phyloP scores from a whole-genome alignment of 2,888 invertebrate genomes.

The Hemithea aestivaria region DNA sequence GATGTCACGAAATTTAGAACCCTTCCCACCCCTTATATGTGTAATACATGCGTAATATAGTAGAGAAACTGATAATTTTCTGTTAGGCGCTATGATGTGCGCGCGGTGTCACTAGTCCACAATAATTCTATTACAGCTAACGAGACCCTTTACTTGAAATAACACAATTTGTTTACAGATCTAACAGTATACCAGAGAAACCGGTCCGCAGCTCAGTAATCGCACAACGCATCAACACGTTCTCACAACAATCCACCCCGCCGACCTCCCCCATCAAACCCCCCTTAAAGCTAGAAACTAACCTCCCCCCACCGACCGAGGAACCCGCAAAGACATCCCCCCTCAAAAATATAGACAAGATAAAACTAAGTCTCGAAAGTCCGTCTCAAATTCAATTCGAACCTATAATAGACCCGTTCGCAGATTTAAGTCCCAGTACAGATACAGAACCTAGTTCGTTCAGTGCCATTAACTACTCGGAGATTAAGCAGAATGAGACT shows the following conservation, averaged over 20 bases:
- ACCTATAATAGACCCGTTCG: slow-evolving; percentile 63
- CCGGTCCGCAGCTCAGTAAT: slow-evolving; percentile 83
- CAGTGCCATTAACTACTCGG: slow-evolving; percentile 57
- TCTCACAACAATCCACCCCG: slow-evolving; percentile 51
- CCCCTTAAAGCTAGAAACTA: slow-evolving; percentile 38
- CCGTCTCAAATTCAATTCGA: slow-evolving; percentile 75
- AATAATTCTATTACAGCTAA: too few relatives aligned
- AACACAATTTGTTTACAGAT: slow-evolving; percentile 32
- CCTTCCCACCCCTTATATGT: too few relatives aligned
- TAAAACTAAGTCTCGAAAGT: slow-evolving; percentile 67
- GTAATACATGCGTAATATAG: too few relatives aligned
- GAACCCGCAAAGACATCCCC: slow-evolving; percentile 60
- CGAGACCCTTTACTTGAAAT: neutral
- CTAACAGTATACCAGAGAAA: slow-evolving; percentile 79
- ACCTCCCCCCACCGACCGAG: slow-evolving; percentile 33
- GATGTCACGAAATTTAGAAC: too few relatives aligned
- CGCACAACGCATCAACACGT: slow-evolving; percentile 81
- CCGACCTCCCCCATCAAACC: slow-evolving; percentile 43
- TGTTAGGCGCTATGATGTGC: too few relatives aligned
- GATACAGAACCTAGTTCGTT: slow-evolving; percentile 61
- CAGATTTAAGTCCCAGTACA: slow-evolving; percentile 65
- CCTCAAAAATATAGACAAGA: slow-evolving; percentile 72
- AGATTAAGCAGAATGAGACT: slow-evolving; percentile 35
- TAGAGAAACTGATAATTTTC: too few relatives aligned
- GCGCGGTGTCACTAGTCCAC: too few relatives aligned